Evolutionary conservation across 1,140 invertebrate genomes (phyloP), one percentile per base, ranked within the genome.

Genomic region (Charaxes varanes): DNA sequence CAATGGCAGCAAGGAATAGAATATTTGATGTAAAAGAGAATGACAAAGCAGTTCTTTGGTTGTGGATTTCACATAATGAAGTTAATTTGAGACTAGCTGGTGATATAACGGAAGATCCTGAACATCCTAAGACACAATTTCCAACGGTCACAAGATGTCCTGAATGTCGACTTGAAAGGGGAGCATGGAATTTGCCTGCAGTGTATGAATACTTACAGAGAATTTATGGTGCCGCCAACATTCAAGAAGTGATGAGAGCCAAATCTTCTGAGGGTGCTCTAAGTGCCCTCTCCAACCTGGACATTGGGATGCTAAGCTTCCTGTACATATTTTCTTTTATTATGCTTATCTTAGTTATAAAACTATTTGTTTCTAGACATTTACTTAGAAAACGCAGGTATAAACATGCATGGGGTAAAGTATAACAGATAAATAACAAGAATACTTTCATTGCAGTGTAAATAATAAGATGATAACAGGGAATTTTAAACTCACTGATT

Each of bases 41-140:
- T 42, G 87, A 93, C 31, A 92, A 95, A 27, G 88, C 91, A 10
- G 89, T 98, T 0, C 60, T 99, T 4, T 99, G 97, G 96, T 76
- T 99, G 2, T 99, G 98, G 98, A 86, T 87, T 35, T 92, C 95
- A 1, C 97, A 99, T 66, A 99, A 99, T 81, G 90, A 92, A 76
- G 97, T 96, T 0, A 99, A 99, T 72, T 84, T 91, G 46, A 88
- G 97, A 49, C 77, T 99, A 7, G 87, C 92, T 16, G 92, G 94
- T 0, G 94, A 98, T 73, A 28, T 84, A 1, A 96, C 94, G 6
- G 97, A 99, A 78, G 98, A 99, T 86, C 96, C 97, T 0, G 57
- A 87, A 35, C 90, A 93, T 80, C 95, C 92, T 1, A 99, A 99
- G 83, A 87, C 93, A 19, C 93, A 96, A 65, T 99, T 97, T 80